These are phyloP conservation scores for Procambarus virginalis DNA, from an alignment of 1,140 invertebrate genomes.

Conservation along the genomic window DNA sequence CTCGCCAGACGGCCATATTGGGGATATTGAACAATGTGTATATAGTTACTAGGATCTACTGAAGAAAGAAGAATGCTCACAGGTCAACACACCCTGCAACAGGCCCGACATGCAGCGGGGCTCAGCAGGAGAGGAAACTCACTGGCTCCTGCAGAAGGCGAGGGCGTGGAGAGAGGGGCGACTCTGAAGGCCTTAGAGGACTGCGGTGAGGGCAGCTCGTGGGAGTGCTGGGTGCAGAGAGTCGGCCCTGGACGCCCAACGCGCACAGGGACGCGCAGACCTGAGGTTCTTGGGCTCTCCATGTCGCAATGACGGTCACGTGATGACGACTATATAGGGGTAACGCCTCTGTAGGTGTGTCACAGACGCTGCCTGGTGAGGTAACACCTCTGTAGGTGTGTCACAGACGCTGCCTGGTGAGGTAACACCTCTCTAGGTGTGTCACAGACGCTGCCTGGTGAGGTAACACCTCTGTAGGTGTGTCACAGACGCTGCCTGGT, in stretches of 20 bases:
- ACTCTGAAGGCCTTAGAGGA: constrained; percentile 14
- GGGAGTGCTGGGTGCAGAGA: not conserved
- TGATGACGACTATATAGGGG: not conserved
- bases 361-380: too few relatives aligned
- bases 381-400: not conserved
- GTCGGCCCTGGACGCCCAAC: not conserved
- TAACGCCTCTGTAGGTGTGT: not conserved
- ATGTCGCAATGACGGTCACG: not conserved
- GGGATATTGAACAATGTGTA: too few relatives aligned
- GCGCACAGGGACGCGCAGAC: constrained; percentile 26
- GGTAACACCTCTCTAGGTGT: not conserved
- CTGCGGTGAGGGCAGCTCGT: not conserved
- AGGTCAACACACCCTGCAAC: not conserved
- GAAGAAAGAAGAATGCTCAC: too few relatives aligned
- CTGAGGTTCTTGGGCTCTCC: constrained; percentile 25
- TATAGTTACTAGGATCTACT: too few relatives aligned
- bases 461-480: not conserved
- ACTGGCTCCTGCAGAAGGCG: constrained; percentile 46
- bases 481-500: not conserved
- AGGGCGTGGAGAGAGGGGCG: constrained; percentile 43
- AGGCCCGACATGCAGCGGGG: not conserved
- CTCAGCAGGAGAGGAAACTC: not conserved
- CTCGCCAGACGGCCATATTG: too few relatives aligned
- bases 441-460: not conserved
- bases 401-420: not conserved